phyloP scores from a whole-genome alignment of 2,888 invertebrate genomes.

The Archips xylosteana region DNA sequence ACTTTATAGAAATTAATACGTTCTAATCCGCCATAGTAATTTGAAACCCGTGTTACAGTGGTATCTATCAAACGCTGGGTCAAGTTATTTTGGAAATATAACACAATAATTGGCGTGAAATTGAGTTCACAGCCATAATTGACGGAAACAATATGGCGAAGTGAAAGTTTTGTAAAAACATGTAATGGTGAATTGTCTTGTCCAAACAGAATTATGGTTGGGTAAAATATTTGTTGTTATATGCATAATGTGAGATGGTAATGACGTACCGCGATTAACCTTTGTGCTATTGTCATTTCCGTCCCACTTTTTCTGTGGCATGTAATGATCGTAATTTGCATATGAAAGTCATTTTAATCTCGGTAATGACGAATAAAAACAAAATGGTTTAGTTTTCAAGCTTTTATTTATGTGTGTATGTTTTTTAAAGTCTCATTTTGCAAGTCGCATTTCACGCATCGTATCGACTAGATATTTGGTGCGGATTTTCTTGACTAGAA shows the following conservation, averaged over 20 bases:
- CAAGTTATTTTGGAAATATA: slow-evolving; percentile 3
- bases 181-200: slow-evolving; percentile 2
- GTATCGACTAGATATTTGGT: too few species aligned
- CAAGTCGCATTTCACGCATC: too few species aligned
- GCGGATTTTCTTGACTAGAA: too few species aligned
- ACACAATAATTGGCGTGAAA: slow-evolving; percentile 27
- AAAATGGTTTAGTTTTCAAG: too few species aligned
- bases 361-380: background rate
- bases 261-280: background rate
- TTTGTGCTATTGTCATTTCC: slow-evolving; percentile 10
- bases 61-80: background rate
- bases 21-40: slow-evolving; percentile 3
- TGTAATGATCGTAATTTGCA: slow-evolving; percentile 4
- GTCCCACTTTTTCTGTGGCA: background rate
- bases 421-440: too few species aligned
- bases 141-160: slow-evolving; percentile 18
- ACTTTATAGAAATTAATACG: slow-evolving; percentile 21
- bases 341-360: background rate
- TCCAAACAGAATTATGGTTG: background rate
- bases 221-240: background rate
- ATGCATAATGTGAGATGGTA: background rate
- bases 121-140: slow-evolving; percentile 29
- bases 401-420: too few species aligned
- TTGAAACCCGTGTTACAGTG: background rate
- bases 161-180: slow-evolving; percentile 16